Evolutionary conservation across 1,140 invertebrate genomes (phyloP).

Genomic region (Ylistrum balloti): DNA sequence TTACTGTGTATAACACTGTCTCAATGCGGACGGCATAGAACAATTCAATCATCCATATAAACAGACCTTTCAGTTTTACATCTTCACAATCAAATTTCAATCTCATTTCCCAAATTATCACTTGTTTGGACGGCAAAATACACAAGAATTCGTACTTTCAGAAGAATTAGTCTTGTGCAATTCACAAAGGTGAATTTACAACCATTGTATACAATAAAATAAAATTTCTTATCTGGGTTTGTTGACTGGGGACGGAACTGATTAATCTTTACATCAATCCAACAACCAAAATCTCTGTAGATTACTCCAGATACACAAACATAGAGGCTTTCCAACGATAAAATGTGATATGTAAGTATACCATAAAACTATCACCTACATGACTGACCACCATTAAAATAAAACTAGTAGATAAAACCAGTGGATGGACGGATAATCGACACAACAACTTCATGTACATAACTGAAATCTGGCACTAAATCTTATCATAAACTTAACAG

Average conservation of each 20-base stretch:
- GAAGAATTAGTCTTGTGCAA: background rate
- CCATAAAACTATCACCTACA: background rate
- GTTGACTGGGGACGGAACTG: background rate
- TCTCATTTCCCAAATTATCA: background rate
- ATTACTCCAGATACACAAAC: background rate
- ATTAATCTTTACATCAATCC: background rate
- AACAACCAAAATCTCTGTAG: background rate
- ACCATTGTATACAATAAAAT: background rate
- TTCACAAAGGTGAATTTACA: background rate
- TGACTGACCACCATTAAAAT: background rate
- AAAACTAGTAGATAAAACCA: background rate
- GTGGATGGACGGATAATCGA: background rate
- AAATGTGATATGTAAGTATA: background rate
- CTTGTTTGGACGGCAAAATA: background rate
- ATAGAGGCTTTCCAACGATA: background rate
- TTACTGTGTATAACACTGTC: too few relatives aligned
- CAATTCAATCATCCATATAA: background rate
- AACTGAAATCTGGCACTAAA: conserved; percentile 26
- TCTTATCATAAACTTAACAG: conserved; percentile 1
- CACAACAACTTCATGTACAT: background rate
- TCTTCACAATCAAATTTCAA: background rate
- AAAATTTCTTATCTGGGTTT: background rate
- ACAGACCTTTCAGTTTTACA: background rate
- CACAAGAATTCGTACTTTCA: background rate
- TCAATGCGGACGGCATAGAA: too few relatives aligned